phyloP scores from a whole-genome alignment of 1,140 invertebrate species.

The Cydia pomonella region DNA sequence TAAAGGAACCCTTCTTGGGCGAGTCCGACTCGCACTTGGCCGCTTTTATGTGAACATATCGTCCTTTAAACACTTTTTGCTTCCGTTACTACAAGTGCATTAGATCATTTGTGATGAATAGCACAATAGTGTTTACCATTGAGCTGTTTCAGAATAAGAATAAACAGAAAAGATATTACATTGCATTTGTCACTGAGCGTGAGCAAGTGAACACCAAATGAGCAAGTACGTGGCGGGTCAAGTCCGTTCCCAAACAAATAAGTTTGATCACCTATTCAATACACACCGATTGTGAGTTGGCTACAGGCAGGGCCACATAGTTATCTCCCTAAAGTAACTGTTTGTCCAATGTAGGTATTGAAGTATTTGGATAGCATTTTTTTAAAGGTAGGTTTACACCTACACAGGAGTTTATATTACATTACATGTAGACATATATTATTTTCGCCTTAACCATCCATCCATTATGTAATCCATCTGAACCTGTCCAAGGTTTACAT shows the following conservation, averaged over 20 bases:
- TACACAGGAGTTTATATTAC: no score
- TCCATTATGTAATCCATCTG: no score
- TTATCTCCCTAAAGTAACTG: background rate
- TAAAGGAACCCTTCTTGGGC: no score
- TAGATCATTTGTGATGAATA: background rate
- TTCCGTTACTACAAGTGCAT: background rate
- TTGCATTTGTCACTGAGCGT: background rate
- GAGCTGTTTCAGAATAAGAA: background rate
- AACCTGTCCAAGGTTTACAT: no score
- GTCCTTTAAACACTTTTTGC: background rate
- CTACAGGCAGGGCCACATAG: background rate
- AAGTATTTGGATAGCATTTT: no score
- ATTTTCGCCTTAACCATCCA: no score
- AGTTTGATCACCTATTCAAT: background rate
- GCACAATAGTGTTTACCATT: background rate
- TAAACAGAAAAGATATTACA: conserved; percentile 5
- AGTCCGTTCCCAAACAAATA: background rate
- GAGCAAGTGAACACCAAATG: background rate
- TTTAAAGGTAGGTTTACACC: no score
- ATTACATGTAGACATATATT: no score
- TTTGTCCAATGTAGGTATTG: no score
- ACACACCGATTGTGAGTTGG: background rate
- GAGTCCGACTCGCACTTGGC: no score
- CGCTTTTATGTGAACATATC: background rate
- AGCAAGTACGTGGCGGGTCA: background rate